These are phyloP conservation scores for Conomelus anceps DNA, from an alignment of 2,888 invertebrate genomes.

Conservation along the genomic window DNA sequence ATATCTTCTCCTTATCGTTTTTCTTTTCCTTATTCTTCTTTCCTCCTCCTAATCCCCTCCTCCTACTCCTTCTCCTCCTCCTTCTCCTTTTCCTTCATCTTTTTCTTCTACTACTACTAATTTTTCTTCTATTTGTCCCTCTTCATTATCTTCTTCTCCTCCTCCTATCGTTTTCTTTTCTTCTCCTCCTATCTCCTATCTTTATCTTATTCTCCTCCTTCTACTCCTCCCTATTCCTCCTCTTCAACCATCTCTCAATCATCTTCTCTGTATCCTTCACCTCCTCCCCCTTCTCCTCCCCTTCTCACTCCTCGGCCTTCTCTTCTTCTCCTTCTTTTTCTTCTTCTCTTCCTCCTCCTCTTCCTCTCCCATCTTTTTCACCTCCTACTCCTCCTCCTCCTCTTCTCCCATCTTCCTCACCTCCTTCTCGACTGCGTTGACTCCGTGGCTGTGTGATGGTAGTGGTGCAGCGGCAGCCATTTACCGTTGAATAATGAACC, in stretches of 20 bases:
- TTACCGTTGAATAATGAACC: not conserved
- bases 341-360: not conserved
- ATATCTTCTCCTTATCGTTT: not conserved
- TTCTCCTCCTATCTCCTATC: not conserved
- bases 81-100: not conserved
- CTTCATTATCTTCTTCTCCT: not conserved
- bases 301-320: not conserved
- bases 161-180: not conserved
- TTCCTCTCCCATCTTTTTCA: not conserved
- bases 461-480: too few relatives aligned
- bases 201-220: not conserved
- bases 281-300: not conserved
- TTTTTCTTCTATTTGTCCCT: too few relatives aligned
- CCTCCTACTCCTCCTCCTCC: not conserved
- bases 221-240: not conserved
- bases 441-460: too few relatives aligned
- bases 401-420: not conserved
- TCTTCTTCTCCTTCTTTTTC: not conserved
- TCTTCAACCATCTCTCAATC: not conserved
- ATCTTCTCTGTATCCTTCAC: not conserved
- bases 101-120: not conserved
- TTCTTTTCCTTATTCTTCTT: not conserved
- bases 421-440: not conserved
- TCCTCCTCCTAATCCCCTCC: not conserved
- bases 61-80: too few relatives aligned